A percentile compares a stretch with the other conserved stretches of the same genome.
Evolutionary conservation across 1,140 invertebrate species (phyloP).

Genomic region (Hylaeus anthracinus): DNA sequence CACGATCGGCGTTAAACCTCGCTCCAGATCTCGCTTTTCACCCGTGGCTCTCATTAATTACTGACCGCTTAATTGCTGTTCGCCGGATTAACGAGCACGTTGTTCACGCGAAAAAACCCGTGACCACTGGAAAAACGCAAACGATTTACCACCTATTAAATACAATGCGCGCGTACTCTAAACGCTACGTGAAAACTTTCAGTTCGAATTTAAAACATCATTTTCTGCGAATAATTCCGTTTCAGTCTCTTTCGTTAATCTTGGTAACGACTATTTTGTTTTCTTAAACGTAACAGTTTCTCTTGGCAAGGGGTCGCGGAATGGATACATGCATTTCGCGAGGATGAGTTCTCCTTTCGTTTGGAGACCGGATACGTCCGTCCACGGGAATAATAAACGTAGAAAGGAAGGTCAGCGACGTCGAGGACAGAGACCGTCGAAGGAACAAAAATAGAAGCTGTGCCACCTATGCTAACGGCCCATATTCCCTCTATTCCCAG

Average conservation of each 20-base stretch:
- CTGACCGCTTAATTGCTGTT: background rate
- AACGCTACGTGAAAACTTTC: too few relatives aligned
- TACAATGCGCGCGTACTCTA: too few relatives aligned
- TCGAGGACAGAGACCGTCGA: slow-evolving; percentile 19
- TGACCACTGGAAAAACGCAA: too few relatives aligned
- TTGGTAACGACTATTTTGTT: too few relatives aligned
- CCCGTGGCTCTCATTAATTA: slow-evolving; percentile 11
- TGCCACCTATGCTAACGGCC: slow-evolving; percentile 65
- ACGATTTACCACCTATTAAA: too few relatives aligned
- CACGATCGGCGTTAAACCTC: background rate
- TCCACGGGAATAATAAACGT: slow-evolving; percentile 49
- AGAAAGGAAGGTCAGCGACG: slow-evolving; percentile 66
- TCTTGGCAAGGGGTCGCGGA: too few relatives aligned
- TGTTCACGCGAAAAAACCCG: background rate
- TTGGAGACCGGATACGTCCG: slow-evolving; percentile 25
- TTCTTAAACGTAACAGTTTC: too few relatives aligned
- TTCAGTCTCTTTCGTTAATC: too few relatives aligned
- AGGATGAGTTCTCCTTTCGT: background rate
- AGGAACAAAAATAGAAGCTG: slow-evolving; percentile 61
- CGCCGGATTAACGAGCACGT: background rate
- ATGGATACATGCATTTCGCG: background rate
- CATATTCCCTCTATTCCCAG: slow-evolving; percentile 60
- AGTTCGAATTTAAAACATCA: too few relatives aligned
- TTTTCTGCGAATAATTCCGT: too few relatives aligned
- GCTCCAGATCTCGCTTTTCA: slow-evolving; percentile 21